Evolutionary conservation across 2,113 vertebrate species (phyloP), one percentile per base, ranked within the genome.

Genomic region (Arvicanthis niloticus): DNA sequence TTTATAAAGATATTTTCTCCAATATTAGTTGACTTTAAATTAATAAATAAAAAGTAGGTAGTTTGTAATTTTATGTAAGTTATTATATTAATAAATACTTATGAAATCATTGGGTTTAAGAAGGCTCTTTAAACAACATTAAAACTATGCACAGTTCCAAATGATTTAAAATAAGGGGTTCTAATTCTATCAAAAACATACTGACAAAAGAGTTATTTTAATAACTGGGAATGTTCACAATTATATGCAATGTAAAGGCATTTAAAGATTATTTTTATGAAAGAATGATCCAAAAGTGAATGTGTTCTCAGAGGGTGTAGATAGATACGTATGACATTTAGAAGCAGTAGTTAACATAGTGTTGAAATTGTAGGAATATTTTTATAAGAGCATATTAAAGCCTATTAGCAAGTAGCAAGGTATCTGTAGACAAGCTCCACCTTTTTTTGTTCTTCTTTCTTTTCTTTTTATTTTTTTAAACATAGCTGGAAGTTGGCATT

Each of bases 151-250:
- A 29, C 3, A 81, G 8, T 58, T 90, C 7, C 15, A 65, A 21
- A 5, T 90, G 4, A 15, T 72, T 84, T 90, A 90, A 94, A 19
- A 93, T 5, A 93, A 85, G 10, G 13, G 5, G 1, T 1, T 3
- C 22, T 67, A 73, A 62, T 87, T 84, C 88, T 65, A 42, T 3
- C 89, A 22, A 95, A 88, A 96, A 94, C 7, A 37, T 22, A 53
- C 0, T 67, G 88, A 82, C 1, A 85, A n/a, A 31, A 40, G 58
- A 86, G 0, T 13, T 15, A 40, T 51, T 80, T 67, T 5, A 45
- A 21, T n/a, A 88, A 5, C 4, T 77, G 13, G 26, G 1, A 56
- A 21, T 5, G 1, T 19, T 5, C 22, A 87, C 60, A 70, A 70
- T 48, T 84, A 15, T 67, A 56, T 86, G 3, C 17, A 73, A 15